These are phyloP conservation scores for Pterophyllum scalare DNA, from an alignment of 2,113 vertebrate species.

Conservation along the genomic window DNA sequence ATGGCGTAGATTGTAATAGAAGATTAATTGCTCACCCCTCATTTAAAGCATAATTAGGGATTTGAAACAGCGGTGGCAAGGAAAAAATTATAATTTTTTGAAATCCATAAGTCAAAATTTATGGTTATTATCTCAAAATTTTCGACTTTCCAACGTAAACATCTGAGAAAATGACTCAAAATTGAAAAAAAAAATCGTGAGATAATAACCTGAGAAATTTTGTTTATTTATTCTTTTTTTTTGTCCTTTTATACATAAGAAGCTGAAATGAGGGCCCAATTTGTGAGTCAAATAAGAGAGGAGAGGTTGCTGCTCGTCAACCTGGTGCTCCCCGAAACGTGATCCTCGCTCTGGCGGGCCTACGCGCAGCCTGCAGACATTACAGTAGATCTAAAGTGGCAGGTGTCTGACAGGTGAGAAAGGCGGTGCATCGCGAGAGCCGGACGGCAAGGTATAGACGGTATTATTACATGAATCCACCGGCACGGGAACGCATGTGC, in stretches of 20 bases:
- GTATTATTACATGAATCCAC: constrained; percentile 10
- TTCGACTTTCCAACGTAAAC: background rate
- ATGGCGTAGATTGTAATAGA: background rate
- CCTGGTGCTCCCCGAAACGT: background rate
- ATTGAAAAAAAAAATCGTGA: no score
- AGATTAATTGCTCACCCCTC: no score
- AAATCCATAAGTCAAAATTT: background rate
- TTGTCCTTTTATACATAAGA: background rate
- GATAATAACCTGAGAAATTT: no score
- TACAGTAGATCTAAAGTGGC: constrained; percentile 27
- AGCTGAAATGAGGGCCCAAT: background rate
- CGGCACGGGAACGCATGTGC: constrained; percentile 17
- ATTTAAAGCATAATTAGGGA: no score
- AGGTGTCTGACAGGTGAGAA: constrained; percentile 36
- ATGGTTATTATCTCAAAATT: background rate
- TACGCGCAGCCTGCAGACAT: constrained; percentile 21
- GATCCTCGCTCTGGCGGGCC: background rate
- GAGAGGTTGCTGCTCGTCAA: background rate
- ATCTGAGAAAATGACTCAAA: no score
- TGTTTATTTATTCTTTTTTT: no score
- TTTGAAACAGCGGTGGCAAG: no score
- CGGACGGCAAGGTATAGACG: background rate
- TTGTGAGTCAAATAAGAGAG: background rate
- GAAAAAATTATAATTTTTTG: background rate
- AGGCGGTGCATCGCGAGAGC: constrained; percentile 6